These are phyloP conservation scores for Limenitis camilla DNA, from an alignment of 2,888 invertebrate genomes.

Conservation along the genomic window DNA sequence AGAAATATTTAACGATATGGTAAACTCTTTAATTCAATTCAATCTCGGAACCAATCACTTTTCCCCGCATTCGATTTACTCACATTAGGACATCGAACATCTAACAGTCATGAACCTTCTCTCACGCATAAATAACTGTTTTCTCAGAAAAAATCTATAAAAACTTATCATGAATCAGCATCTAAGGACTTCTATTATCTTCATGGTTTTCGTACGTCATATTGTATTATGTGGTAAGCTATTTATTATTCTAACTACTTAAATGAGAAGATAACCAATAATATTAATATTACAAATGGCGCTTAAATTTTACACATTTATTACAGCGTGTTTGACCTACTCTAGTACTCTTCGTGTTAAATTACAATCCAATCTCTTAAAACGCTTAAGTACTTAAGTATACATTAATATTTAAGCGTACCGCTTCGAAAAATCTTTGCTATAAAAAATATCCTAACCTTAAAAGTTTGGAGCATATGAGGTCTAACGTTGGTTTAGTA, in stretches of 20 bases:
- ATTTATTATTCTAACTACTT: neutral
- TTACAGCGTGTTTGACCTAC: too few species aligned
- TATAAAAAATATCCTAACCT: too few species aligned
- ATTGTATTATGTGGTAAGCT: constrained; percentile 8
- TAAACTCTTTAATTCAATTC: constrained; percentile 14
- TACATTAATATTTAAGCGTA: too few species aligned
- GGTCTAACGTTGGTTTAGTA: too few species aligned
- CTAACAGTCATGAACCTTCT: constrained; percentile 12
- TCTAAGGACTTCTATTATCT: constrained; percentile 2
- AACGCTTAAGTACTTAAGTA: too few species aligned
- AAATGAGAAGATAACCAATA: neutral
- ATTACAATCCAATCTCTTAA: too few species aligned
- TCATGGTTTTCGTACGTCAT: neutral
- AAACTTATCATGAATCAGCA: constrained; percentile 3
- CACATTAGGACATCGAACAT: constrained; percentile 11
- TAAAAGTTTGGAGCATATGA: too few species aligned
- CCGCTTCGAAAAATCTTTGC: too few species aligned
- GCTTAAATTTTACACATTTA: too few species aligned
- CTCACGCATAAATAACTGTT: neutral
- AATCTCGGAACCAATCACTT: constrained; percentile 23
- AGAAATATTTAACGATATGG: constrained; percentile 19
- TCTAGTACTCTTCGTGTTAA: too few species aligned
- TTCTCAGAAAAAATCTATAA: neutral
- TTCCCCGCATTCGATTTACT: constrained; percentile 22
- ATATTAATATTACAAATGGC: neutral